A percentile compares a stretch with the other conserved stretches of the same genome.
Conservation (phyloP, 2,797 vertebrate species). For the Acropternis orthonyx region DNA sequence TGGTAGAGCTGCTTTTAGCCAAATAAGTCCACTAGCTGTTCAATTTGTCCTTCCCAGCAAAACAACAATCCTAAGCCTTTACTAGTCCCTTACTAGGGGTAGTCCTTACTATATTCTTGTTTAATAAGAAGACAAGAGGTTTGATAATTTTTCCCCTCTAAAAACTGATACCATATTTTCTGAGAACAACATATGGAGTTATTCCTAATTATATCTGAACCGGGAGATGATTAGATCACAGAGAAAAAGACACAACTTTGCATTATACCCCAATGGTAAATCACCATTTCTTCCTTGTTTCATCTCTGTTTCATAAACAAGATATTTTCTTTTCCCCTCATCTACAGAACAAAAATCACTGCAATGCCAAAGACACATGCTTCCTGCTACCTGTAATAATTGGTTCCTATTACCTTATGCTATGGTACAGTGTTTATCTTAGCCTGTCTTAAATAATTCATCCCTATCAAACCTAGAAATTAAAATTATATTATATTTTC, state of each 20-base stretch:
- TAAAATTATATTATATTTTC: not conserved
- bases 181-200: not conserved
- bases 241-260: not conserved
- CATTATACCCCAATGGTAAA: not conserved
- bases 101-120: not conserved
- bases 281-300: not conserved
- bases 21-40: not conserved
- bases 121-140: not conserved
- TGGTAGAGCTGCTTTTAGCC: not conserved
- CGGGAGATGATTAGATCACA: not conserved
- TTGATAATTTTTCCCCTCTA: not conserved
- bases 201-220: not conserved
- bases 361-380: not conserved
- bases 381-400: not conserved
- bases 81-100: not conserved
- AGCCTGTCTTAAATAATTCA: not conserved
- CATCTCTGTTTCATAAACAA: not conserved
- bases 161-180: not conserved
- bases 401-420: not conserved
- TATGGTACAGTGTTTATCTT: not conserved
- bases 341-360: not conserved
- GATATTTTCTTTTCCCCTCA: not conserved
- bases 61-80: not conserved
- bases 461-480: not conserved
- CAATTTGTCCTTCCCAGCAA: not conserved